A percentile compares a stretch with the other conserved stretches of the same genome.
Evolutionary conservation across 2,113 vertebrate genomes (phyloP).

Genomic region (Nibea albiflora): DNA sequence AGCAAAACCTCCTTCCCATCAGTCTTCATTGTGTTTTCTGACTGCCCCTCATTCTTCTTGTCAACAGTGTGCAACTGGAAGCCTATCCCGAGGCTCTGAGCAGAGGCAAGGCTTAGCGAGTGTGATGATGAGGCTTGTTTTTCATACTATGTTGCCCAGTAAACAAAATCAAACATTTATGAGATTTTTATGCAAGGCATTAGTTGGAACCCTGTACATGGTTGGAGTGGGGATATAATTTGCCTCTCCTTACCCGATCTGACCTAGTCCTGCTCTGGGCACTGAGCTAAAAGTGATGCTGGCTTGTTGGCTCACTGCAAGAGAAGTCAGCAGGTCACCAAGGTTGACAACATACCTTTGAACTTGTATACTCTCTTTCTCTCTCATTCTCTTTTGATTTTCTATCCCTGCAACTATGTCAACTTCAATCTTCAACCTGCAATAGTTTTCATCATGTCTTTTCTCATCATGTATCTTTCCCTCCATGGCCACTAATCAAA

Average conservation of each 20-base stretch:
- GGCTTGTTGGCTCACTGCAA: slow-evolving; percentile 57
- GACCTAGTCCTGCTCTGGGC: slow-evolving; percentile 45
- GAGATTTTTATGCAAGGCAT: slow-evolving; percentile 64
- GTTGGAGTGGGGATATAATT: slow-evolving; percentile 61
- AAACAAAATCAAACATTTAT: slow-evolving; percentile 80
- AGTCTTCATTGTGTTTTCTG: slow-evolving; percentile 44
- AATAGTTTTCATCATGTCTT: slow-evolving; percentile 5
- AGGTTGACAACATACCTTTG: slow-evolving; percentile 48
- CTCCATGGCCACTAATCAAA: not conserved
- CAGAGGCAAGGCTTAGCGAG: slow-evolving; percentile 21
- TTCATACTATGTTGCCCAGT: slow-evolving; percentile 54
- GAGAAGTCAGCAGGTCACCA: slow-evolving; percentile 57
- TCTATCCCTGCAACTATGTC: not conserved
- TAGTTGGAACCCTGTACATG: slow-evolving; percentile 50
- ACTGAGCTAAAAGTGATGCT: slow-evolving; percentile 43
- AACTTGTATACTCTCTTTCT: slow-evolving; percentile 40
- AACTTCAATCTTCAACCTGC: slow-evolving; percentile 2
- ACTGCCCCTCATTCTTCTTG: slow-evolving; percentile 56
- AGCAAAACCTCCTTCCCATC: slow-evolving; percentile 41
- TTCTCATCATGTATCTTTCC: slow-evolving; percentile 18
- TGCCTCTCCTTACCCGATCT: slow-evolving; percentile 49
- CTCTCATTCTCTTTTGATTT: not conserved
- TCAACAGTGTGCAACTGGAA: slow-evolving; percentile 46
- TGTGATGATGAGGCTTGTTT: slow-evolving; percentile 67
- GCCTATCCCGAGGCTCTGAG: slow-evolving; percentile 52